These are phyloP conservation scores for Hypomesus transpacificus DNA, from an alignment of 2,113 vertebrate genomes.

Conservation along the genomic window DNA sequence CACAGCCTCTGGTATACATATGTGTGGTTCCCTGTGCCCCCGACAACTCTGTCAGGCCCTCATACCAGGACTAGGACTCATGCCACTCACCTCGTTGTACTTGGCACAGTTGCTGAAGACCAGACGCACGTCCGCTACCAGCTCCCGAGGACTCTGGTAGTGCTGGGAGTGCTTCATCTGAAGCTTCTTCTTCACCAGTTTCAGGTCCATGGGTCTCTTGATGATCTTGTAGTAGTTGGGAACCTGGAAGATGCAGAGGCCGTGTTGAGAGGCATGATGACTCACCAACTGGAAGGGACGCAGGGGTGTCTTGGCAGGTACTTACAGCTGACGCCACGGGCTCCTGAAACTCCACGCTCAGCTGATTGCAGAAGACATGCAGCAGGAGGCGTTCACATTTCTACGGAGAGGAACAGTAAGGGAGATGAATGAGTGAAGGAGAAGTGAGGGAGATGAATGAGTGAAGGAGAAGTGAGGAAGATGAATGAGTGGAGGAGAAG, in stretches of 20 bases:
- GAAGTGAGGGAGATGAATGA: background rate
- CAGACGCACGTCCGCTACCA: constrained; percentile 91
- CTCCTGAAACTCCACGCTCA: constrained; percentile 96
- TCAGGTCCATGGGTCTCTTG: constrained; percentile 97
- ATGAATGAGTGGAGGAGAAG: constrained; percentile 19
- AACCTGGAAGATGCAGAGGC: constrained; percentile 71
- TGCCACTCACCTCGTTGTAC: constrained; percentile 98
- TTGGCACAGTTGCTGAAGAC: constrained; percentile 98
- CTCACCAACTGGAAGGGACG: background rate
- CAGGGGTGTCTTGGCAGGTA: constrained; percentile 29
- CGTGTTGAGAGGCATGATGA: background rate
- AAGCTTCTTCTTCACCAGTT: constrained; percentile 91
- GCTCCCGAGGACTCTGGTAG: constrained; percentile 86
- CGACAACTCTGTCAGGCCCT: background rate
- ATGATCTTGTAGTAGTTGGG: constrained; percentile 99
- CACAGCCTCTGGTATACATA: constrained; percentile 28
- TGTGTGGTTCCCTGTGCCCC: constrained; percentile 28
- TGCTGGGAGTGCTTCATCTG: constrained; percentile 89
- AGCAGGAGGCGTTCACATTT: constrained; percentile 96
- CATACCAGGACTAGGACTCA: constrained; percentile 46
- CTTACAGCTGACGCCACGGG: constrained; percentile 93
- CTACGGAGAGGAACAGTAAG: constrained; percentile 65
- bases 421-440: background rate
- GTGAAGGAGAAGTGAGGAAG: constrained; percentile 21
- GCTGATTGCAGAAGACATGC: constrained; percentile 92